phyloP scores from a whole-genome alignment of 2,888 invertebrate species.

The Drosophila affinis region DNA sequence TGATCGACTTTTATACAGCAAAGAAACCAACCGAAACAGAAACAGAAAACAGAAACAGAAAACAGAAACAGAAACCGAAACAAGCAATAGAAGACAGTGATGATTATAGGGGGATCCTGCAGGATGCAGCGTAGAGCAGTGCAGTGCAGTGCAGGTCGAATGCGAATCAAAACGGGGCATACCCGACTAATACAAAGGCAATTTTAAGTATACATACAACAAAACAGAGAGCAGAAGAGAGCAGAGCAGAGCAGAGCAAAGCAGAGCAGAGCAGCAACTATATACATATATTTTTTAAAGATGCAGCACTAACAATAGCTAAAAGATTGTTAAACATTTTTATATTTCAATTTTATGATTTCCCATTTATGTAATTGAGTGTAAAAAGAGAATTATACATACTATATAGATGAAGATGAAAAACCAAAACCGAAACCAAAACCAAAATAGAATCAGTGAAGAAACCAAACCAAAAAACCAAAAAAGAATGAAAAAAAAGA shows the following conservation, averaged over 20 bases:
- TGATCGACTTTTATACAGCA: constrained; percentile 70
- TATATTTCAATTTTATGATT: constrained; percentile 75
- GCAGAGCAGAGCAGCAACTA: constrained; percentile 36
- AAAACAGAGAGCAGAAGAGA: constrained; percentile 34
- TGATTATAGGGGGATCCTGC: not conserved
- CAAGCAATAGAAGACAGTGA: constrained; percentile 14
- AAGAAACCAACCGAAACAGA: constrained; percentile 58
- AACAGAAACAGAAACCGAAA: constrained; percentile 27
- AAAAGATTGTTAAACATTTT: constrained; percentile 75
- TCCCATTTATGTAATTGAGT: constrained; percentile 57
- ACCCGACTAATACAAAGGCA: constrained; percentile 18
- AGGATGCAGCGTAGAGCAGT: not conserved
- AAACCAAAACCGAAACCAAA: constrained; percentile 9
- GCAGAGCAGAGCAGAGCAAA: constrained; percentile 25
- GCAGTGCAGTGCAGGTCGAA: constrained; percentile 31
- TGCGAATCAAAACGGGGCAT: constrained; percentile 47
- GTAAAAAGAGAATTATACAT: constrained; percentile 48
- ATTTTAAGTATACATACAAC: constrained; percentile 49
- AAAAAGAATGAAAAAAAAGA: constrained; percentile 23
- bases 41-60: constrained; percentile 51
- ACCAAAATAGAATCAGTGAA: constrained; percentile 15
- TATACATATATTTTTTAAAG: constrained; percentile 68
- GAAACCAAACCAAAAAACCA: constrained; percentile 29
- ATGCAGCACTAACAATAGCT: constrained; percentile 67
- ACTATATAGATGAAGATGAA: constrained; percentile 32